phyloP scores from a whole-genome alignment of 1,140 invertebrate species.

The Phymorhynchus buccinoides region DNA sequence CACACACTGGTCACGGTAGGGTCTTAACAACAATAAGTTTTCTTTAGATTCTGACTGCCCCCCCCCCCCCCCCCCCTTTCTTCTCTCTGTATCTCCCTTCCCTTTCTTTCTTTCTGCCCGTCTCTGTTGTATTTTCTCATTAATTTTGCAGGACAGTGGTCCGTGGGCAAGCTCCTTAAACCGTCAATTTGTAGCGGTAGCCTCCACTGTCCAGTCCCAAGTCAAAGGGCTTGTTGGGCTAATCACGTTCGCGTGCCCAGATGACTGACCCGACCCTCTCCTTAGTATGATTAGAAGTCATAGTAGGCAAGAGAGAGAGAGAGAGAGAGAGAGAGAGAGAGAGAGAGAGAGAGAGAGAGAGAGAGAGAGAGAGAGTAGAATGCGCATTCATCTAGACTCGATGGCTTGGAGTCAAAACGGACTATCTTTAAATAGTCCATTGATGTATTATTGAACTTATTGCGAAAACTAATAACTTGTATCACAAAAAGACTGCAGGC shows the following conservation, averaged over 20 bases:
- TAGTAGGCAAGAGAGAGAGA: not conserved
- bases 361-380: not conserved
- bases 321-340: slow-evolving; percentile 1
- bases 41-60: too few relatives aligned
- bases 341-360: slow-evolving; percentile 5
- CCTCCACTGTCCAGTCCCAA: too few relatives aligned
- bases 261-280: not conserved
- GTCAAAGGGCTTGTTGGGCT: not conserved
- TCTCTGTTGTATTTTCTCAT: not conserved
- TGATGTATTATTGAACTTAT: too few relatives aligned
- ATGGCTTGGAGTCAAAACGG: too few relatives aligned
- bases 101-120: too few relatives aligned
- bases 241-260: not conserved
- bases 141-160: slow-evolving; percentile 2
- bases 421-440: too few relatives aligned
- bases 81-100: too few relatives aligned
- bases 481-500: too few relatives aligned
- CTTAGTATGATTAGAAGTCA: too few relatives aligned
- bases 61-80: too few relatives aligned
- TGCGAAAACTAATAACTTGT: too few relatives aligned
- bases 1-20: not conserved
- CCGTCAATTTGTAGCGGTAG: not conserved
- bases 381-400: too few relatives aligned
- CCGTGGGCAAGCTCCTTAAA: not conserved
- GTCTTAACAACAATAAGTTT: not conserved